Conservation (phyloP, 1,140 invertebrate species). For the Polypedilum vanderplanki region DNA sequence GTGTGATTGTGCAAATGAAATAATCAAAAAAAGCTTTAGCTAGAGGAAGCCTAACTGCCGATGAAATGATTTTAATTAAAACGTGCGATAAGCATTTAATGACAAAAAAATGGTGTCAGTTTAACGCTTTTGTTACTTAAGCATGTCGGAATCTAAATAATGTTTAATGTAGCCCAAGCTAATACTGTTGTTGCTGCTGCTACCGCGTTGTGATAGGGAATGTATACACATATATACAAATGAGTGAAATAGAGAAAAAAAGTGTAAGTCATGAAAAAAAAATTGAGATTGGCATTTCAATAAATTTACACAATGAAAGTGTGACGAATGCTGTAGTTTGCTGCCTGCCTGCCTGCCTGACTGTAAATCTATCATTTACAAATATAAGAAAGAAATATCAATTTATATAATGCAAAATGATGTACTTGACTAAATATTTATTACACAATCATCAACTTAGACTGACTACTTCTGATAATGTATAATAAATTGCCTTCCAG, state of each 20-base stretch:
- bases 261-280: not conserved
- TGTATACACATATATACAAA: too few species aligned
- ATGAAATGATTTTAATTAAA: constrained; percentile 20
- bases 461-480: not conserved
- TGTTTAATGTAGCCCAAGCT: not conserved
- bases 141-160: constrained; percentile 1
- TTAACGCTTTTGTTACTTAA: constrained; percentile 7
- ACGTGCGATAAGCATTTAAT: constrained; percentile 17
- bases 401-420: not conserved
- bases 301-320: not conserved
- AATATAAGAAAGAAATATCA: too few species aligned
- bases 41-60: constrained; percentile 1
- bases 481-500: not conserved
- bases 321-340: not conserved
- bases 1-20: too few species aligned
- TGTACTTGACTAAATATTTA: constrained; percentile 3
- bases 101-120: constrained; percentile 17
- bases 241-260: not conserved
- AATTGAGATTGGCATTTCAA: not conserved
- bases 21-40: too few species aligned
- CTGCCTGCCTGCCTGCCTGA: not conserved
- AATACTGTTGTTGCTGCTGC: not conserved
- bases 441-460: not conserved
- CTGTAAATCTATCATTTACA: not conserved
- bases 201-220: too few species aligned